phyloP scores from a whole-genome alignment of 1,140 invertebrate genomes.

The Acyrthosiphon pisum region DNA sequence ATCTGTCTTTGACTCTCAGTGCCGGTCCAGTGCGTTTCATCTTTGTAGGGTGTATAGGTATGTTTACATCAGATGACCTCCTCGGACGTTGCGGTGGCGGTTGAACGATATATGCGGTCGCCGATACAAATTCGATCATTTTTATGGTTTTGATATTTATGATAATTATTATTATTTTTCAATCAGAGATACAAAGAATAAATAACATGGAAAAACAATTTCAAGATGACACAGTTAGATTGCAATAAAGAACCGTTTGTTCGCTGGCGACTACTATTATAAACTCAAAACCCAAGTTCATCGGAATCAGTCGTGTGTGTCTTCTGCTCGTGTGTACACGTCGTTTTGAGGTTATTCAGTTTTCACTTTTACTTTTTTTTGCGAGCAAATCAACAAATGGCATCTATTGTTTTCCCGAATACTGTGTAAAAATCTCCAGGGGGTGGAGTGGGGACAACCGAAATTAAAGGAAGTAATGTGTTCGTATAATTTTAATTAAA shows the following conservation, averaged over 20 bases:
- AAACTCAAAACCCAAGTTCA: constrained; percentile 53
- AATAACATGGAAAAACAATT: constrained; percentile 49
- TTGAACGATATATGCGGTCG: constrained; percentile 21
- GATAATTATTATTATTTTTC: not conserved
- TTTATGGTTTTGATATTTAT: not conserved
- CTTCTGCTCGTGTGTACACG: constrained; percentile 40
- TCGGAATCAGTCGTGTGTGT: constrained; percentile 56
- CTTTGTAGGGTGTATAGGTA: not conserved
- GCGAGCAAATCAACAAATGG: not conserved
- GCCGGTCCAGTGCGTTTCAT: not conserved
- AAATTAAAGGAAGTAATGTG: constrained; percentile 30
- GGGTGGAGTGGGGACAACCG: not conserved
- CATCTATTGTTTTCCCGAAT: constrained; percentile 24
- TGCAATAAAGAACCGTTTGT: constrained; percentile 41
- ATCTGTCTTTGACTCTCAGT: constrained; percentile 6
- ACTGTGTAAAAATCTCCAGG: constrained; percentile 5
- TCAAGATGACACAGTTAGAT: constrained; percentile 52
- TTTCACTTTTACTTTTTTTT: constrained; percentile 53
- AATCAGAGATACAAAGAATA: not conserved
- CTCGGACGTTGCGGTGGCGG: not conserved
- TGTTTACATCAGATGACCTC: not conserved
- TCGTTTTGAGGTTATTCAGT: constrained; percentile 51
- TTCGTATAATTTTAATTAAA: constrained; percentile 30
- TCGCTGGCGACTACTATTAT: constrained; percentile 1
- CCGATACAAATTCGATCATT: not conserved